Evolutionary conservation across 2,113 vertebrate genomes (phyloP), one percentile per base, ranked within the genome.

Genomic region (Antigone vipio): DNA sequence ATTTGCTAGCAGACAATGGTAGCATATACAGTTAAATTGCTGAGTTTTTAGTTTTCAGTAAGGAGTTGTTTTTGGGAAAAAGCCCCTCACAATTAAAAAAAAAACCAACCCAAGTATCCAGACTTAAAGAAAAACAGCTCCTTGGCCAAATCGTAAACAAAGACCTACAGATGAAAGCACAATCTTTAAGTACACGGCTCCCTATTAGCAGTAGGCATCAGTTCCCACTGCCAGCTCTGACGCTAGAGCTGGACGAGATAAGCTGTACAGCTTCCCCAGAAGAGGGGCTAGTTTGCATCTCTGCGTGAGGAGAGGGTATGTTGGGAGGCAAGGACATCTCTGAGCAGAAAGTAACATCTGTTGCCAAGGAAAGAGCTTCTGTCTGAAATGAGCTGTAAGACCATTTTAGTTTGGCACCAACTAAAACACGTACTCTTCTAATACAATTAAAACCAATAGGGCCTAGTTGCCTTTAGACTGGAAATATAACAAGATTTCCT

Each of bases 401-500:
- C 8, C 20, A 15, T 50, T 88, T 74, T 20, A 53, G 15, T 34
- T 40, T 32, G 8, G 45, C 9, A 27, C 26, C 32, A 50, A 14
- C 30, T 56, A 27, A 73, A 73, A 35, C 30, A 22, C 1, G 2
- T 64, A 18, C 26, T 69, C 22, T 80, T 74, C 74, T n/a, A 42
- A 38, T 62, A 44, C 22, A 50, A 29, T 49, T 55, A 75, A 44
- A 72, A 74, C 12, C n/a, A 74, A 26, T 11, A 81, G 22, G 15
- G 26, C 18, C 19, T 3, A 45, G 71, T 40, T 73, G 47, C 30
- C n/a, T 75, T 83, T 76, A 68, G 35, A 73, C 44, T 90, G 50
- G 38, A 92, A 60, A 38, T 49, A 34, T 4, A 76, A 69, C 20
- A 59, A 38, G 12, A 87, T 84, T 85, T 86, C 97, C 98, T 98